Conservation (phyloP, 2,113 vertebrate species). For the Campylomormyrus tamandua region DNA sequence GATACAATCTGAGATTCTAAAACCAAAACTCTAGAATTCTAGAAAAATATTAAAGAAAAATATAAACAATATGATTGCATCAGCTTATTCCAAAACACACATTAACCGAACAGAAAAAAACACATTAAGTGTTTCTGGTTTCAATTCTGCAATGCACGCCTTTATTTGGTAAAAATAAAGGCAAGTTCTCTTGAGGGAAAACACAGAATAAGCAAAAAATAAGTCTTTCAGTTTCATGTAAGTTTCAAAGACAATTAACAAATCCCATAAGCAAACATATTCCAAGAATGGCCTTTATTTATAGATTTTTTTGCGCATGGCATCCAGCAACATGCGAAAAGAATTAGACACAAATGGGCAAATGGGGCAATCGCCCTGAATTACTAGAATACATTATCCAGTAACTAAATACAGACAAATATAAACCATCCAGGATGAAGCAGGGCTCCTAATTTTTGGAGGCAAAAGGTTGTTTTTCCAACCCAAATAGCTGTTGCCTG, state of each 20-base stretch:
- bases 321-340: background rate
- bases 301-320: background rate
- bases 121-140: background rate
- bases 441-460: background rate
- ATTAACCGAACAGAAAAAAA: background rate
- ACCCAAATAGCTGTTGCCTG: background rate
- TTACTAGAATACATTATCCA: background rate
- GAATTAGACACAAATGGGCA: background rate
- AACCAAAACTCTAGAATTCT: background rate
- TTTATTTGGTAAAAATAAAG: background rate
- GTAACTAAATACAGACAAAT: background rate
- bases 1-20: background rate
- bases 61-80: background rate
- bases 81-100: background rate
- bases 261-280: background rate
- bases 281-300: background rate
- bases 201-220: background rate
- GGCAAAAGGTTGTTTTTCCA: background rate
- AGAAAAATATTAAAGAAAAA: background rate
- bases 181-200: background rate
- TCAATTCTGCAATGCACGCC: background rate
- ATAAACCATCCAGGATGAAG: background rate
- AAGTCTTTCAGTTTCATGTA: background rate
- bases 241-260: background rate
- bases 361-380: background rate